Evolutionary conservation across 2,113 vertebrate genomes (phyloP), one percentile per base, ranked within the genome.

Genomic region (Ariopsis seemanni): DNA sequence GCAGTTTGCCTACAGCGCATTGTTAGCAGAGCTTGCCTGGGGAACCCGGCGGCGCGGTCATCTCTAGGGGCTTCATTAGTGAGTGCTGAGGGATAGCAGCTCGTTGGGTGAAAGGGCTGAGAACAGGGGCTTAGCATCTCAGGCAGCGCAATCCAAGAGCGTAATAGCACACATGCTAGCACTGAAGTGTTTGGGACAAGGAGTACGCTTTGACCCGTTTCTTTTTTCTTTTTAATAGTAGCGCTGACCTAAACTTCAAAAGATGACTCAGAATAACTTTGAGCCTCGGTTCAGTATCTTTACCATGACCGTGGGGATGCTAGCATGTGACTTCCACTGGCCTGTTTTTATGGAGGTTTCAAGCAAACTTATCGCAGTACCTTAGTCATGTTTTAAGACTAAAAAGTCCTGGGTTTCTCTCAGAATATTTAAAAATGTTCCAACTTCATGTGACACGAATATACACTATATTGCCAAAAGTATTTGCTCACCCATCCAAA

Each of bases 21-120:
- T 91, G 94, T 79, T 96, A 93, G 87, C 86, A 72, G n/a, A 69
- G 91, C 86, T 91, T 90, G 90, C 88, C 90, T 91, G 55, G 93
- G 91, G 93, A 90, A 91, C 89, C 87, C 90, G 91, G 92, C 85
- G 89, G 90, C 91, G 86, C 91, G 30, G 91, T 85, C 57, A 93
- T 93, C 94, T 96, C 95, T 92, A 85, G 94, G 92, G 94, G 91
- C 89, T 93, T 95, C 94, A 95, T 95, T 95, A 96, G 72, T 3
- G 91, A 92, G 91, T 27, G 81, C 92, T 58, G 92, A 91, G 91
- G 94, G 93, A 92, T 86, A 89, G 74, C 22, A 75, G 82, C 58
- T 81, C 87, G 93, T 89, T 91, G 91, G 92, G 94, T 93, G 92
- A 92, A 87, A 89, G 93, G 89, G 20, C 83, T 91, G 90, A 92